These are phyloP conservation scores for Oophaga pumilio DNA, from an alignment of 2,113 vertebrate species.

Conservation along the genomic window DNA sequence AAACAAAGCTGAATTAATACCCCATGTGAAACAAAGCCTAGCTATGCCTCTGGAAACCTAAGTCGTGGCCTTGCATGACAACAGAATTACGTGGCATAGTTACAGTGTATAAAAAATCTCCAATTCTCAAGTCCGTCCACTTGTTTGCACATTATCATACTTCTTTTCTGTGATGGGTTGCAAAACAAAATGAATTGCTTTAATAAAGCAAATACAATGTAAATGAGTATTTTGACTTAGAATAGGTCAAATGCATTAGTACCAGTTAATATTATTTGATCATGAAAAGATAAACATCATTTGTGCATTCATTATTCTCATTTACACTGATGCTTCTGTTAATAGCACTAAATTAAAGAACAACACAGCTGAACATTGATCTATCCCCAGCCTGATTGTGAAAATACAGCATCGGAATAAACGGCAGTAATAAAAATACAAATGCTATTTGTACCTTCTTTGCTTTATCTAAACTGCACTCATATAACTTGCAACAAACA, in stretches of 20 bases:
- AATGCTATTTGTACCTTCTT: constrained; percentile 34
- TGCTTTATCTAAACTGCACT: constrained; percentile 39
- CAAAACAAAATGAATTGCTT: constrained; percentile 43
- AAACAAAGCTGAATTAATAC: too few relatives aligned
- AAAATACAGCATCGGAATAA: neutral
- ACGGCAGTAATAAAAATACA: neutral
- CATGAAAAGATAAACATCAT: constrained; percentile 17
- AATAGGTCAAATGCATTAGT: constrained; percentile 42
- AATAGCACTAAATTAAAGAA: constrained; percentile 30
- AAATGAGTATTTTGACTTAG: constrained; percentile 23
- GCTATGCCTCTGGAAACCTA: neutral
- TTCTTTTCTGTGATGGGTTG: neutral
- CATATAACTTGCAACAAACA: constrained; percentile 13
- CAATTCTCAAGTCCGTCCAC: neutral
- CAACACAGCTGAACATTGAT: constrained; percentile 33
- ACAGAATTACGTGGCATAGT: neutral
- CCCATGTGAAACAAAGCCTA: neutral
- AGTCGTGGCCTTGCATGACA: neutral
- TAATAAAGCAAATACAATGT: constrained; percentile 35
- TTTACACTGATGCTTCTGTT: neutral
- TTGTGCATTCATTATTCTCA: constrained; percentile 42
- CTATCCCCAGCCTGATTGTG: neutral
- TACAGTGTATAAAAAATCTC: neutral
- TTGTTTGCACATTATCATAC: constrained; percentile 6
- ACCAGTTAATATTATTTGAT: constrained; percentile 37